Conservation (phyloP, 2,888 invertebrate genomes). For the Cancer borealis region DNA sequence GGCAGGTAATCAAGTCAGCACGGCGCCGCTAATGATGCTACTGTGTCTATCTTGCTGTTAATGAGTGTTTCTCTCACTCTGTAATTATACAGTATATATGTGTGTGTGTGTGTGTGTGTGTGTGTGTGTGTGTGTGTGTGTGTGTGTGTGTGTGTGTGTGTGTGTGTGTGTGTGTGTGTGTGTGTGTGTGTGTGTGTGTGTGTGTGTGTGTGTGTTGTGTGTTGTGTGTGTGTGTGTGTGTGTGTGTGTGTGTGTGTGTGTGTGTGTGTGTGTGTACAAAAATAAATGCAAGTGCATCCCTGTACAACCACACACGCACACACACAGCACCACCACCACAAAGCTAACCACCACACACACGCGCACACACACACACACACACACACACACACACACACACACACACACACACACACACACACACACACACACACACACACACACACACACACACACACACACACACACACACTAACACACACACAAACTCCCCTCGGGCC, state of each 20-base stretch:
- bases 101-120: slow-evolving; percentile 39
- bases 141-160: slow-evolving; percentile 9
- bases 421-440: not conserved
- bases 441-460: slow-evolving; percentile 20
- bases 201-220: too few species aligned
- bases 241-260: slow-evolving; percentile 31
- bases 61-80: slow-evolving; percentile 5
- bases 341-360: not conserved
- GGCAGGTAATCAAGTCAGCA: slow-evolving; percentile 55
- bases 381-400: not conserved
- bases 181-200: not conserved
- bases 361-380: not conserved
- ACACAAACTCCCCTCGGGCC: not conserved
- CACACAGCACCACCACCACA: too few species aligned
- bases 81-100: not conserved
- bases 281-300: not conserved
- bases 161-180: not conserved
- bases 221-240: not conserved
- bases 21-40: slow-evolving; percentile 46
- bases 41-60: slow-evolving; percentile 47
- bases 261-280: slow-evolving; percentile 4
- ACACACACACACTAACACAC: not conserved
- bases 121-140: slow-evolving; percentile 52
- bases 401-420: not conserved
- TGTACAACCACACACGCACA: not conserved